Conservation (phyloP, 2,113 vertebrate species). For the Coryphaenoides rupestris region DNA sequence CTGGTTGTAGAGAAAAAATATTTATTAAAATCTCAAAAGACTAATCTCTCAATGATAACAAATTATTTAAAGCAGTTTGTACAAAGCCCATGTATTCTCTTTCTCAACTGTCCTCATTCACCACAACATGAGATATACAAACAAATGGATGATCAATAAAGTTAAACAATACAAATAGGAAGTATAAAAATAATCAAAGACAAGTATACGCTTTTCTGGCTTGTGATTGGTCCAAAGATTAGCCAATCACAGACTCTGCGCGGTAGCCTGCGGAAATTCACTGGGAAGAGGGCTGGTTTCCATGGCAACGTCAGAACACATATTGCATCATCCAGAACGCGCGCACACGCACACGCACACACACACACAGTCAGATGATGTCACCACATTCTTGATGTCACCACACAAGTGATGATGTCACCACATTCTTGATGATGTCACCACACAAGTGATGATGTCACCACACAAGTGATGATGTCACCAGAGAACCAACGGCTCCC, state of each 20-base stretch:
- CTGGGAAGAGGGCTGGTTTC: too few relatives aligned
- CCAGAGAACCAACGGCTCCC: too few relatives aligned
- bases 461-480: too few relatives aligned
- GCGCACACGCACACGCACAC: too few relatives aligned
- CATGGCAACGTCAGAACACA: not conserved
- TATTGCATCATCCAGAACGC: conserved; percentile 11
- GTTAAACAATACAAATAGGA: not conserved
- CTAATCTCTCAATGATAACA: conserved; percentile 53
- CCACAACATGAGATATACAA: not conserved
- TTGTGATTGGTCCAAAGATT: too few relatives aligned
- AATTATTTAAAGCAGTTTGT: conserved; percentile 74
- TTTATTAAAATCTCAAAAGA: conserved; percentile 41
- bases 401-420: too few relatives aligned
- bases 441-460: too few relatives aligned
- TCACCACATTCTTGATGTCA: too few relatives aligned
- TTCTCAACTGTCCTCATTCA: not conserved
- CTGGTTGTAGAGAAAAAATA: not conserved
- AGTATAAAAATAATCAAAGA: not conserved
- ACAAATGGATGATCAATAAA: not conserved
- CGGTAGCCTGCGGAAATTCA: too few relatives aligned
- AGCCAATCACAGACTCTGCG: too few relatives aligned
- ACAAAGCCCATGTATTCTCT: conserved; percentile 53
- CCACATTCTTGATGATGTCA: too few relatives aligned
- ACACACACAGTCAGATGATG: too few relatives aligned
- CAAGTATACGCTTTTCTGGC: not conserved